Evolutionary conservation across 2,113 vertebrate genomes (phyloP), one percentile per base, ranked within the genome.

Genomic region (Tupaia chinensis): DNA sequence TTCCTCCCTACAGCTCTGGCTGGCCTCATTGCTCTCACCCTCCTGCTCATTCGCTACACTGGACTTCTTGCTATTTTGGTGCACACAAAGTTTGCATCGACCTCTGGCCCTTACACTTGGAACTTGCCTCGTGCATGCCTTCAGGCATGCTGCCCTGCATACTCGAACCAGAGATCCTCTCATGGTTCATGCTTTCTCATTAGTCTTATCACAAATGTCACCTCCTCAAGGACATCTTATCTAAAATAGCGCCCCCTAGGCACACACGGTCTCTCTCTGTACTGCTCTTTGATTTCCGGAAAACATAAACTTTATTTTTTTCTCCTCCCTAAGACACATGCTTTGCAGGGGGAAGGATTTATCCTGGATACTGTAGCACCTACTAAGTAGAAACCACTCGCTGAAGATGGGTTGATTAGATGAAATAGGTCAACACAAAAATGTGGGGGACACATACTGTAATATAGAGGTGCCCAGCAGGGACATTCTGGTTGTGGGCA

Each of bases 391-490:
- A 29, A 79, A 17, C 2, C 11, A 68, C 16, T 72, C 58, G 56
- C 27, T n/a, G 73, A 72, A 56, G 58, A 27, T 15, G 13, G 3
- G 2, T 54, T 34, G 12, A 76, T 14, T 72, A 32, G 65, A 27
- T 61, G 44, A 82, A 66, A 66, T 2, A 7, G 58, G 32, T 3
- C 9, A 70, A 29, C 14, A 72, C 4, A 34, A 44, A 14, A 22
- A 1, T 53, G 13, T 23, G 69, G 32, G 34, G 79, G 44, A 25
- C 9, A 85, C 23, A 5, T 10, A 12, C 15, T 29, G 3, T 7
- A 11, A 2, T 70, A 0, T 44, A 22, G 5, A 14, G 5, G 7
- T 61, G 25, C 7, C 9, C 1, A 8, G n/a, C 9, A 60, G n/a
- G 8, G 10, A 0, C 8, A 9, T 58, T 34, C 22, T 17, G 34